Base-by-base conservation (phyloP, 2,797 vertebrate species). In the Mus spretus region DNA sequence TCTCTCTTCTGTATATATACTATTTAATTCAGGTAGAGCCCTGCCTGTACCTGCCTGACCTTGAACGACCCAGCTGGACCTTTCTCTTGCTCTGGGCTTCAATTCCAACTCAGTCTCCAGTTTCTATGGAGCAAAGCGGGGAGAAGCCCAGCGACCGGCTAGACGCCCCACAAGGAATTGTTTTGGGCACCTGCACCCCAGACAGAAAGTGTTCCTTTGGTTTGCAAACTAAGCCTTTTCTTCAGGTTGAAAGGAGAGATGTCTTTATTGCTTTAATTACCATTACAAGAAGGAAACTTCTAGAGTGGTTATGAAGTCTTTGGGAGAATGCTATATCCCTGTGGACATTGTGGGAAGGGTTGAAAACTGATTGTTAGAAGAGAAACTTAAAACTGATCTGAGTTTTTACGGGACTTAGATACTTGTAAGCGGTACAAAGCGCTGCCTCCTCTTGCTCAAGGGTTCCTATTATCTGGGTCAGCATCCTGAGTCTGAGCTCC, bases 231-330 rank as follows among this genome's bases (percentile, higher is more conserved):
- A 96, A 96, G 28, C 87, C 85, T 97, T 97, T 97, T 96, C 98
- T 97, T 97, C 94, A 5, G 90, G 59, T 44, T 59, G 89, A 97
- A 95, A 96, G 65, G 47, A 47, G 34, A 98, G 98, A 95, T 91
- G 91, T 37, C 92, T 96, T 97, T 96, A 95, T 97, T 96, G 2
- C 92, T 93, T 91, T 85, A 95, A 98, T 98, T 98, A 95, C 95
- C 97, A 97, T 97, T 67, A 88, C 84, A 97, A 94, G 97, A 67
- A 89, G 77, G 89, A 86, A 77, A 89, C 96, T 94, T 93, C 89
- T 85, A 87, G 92, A 97, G 82, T 12, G 92, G 72, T 79, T 95
- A 80, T 85, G 86, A 87, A 61, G 90, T 93, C 93, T 15, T 93
- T 85, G 83, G 84, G 77, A 44, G 88, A 97, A 89, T 72, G 90